phyloP scores from a whole-genome alignment of 2,888 invertebrate species.

The Tinea semifulvella region DNA sequence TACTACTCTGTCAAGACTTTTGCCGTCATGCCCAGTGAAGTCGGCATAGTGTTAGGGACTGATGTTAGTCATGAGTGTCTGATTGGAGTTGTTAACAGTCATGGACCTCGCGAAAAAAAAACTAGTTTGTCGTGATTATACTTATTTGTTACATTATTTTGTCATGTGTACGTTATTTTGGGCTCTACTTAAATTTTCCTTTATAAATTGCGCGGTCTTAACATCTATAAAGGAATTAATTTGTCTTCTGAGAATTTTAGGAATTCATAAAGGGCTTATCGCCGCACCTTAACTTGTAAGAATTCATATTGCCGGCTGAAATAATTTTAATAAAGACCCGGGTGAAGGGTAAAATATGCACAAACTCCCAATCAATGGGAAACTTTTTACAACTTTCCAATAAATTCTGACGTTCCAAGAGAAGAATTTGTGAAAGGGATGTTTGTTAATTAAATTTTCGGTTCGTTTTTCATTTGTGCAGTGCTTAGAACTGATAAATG shows the following conservation, averaged over 20 bases:
- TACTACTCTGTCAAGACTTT: no score
- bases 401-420: conserved; percentile 23
- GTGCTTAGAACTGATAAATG: no score
- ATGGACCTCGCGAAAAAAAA: no score
- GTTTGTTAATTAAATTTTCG: conserved; percentile 13
- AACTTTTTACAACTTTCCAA: conserved; percentile 28
- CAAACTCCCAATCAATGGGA: conserved; percentile 17
- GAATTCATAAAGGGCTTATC: conserved; percentile 6
- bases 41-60: no score
- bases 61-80: no score
- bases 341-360: conserved; percentile 23
- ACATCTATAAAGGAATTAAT: not conserved
- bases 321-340: conserved; percentile 25
- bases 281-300: conserved; percentile 1
- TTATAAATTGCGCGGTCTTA: not conserved
- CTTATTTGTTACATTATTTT: no score
- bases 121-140: no score
- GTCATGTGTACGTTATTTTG: no score
- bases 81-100: no score
- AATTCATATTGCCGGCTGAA: conserved; percentile 17
- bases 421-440: conserved; percentile 12
- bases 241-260: conserved; percentile 2
- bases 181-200: not conserved
- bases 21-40: no score
- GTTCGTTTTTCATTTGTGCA: conserved; percentile 3